Conservation (phyloP, 2,888 invertebrate species). For the Epiblema foenella region DNA sequence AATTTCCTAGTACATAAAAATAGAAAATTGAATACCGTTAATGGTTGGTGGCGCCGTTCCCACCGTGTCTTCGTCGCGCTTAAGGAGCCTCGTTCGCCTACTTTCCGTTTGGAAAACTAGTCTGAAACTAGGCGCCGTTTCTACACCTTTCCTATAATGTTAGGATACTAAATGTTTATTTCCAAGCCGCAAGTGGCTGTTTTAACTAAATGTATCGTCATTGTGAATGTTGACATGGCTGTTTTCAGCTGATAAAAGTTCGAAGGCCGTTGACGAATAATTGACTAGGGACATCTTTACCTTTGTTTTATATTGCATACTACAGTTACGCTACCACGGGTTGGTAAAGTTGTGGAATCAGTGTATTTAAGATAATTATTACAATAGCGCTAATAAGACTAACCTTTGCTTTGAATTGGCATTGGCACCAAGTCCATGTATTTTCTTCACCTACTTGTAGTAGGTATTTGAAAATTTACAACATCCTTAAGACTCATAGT, state of each 20-base stretch:
- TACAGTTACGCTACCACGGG: not conserved
- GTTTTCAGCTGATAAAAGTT: not conserved
- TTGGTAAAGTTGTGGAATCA: not conserved
- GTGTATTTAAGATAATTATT: not conserved
- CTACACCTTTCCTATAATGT: slow-evolving; percentile 64
- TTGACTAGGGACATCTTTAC: not conserved
- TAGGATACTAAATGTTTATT: slow-evolving; percentile 33
- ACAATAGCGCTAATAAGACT: slow-evolving; percentile 1
- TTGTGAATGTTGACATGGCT: slow-evolving; percentile 5
- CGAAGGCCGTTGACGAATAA: slow-evolving; percentile 23
- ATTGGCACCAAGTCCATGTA: slow-evolving; percentile 21
- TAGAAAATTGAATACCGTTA: slow-evolving; percentile 5
- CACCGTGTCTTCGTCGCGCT: slow-evolving; percentile 57
- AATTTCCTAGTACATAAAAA: not conserved
- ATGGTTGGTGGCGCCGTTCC: slow-evolving; percentile 46
- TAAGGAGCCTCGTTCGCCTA: slow-evolving; percentile 69
- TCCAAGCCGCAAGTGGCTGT: slow-evolving; percentile 11
- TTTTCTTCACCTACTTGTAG: slow-evolving; percentile 50
- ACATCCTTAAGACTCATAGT: slow-evolving; percentile 18
- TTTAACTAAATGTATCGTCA: slow-evolving; percentile 25
- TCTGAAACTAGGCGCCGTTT: slow-evolving; percentile 75
- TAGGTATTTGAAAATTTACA: slow-evolving; percentile 52
- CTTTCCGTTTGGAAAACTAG: slow-evolving; percentile 81
- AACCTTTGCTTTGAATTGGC: slow-evolving; percentile 3
- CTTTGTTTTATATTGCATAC: not conserved